Evolutionary conservation across 2,888 invertebrate genomes (phyloP), one percentile per base, ranked within the genome.

Genomic region (Tipula lateralis): DNA sequence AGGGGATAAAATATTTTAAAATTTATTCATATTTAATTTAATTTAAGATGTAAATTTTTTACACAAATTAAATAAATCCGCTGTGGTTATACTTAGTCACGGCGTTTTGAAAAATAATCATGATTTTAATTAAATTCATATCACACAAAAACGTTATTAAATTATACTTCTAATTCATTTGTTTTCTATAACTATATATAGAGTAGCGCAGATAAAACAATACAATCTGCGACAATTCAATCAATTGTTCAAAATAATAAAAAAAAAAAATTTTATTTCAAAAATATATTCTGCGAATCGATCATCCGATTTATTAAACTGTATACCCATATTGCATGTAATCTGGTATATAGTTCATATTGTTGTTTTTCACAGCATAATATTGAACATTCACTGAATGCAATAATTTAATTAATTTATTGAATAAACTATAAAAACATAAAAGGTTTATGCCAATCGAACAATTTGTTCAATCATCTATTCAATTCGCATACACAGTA

Each of bases 351-450:
- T 6, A 36, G 36, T 36, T 36, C 39, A 39, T n/a, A 13, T 44
- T n/a, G n/a, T n/a, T n/a, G n/a, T n/a, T n/a, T 44, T 44, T 44
- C 6, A n/a, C 6, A 9, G 36, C 36, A 36, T 7, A 32, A 5
- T 32, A 5, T 9, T 12, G 12, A 9, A 9, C 24, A 50, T 50
- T 50, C 50, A 50, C 7, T 50, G 50, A 50, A 50, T 50, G 19
- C 50, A 24, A 50, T 50, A 50, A 50, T 50, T 66, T 19, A 66
- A 66, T 66, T 66, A 66, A 66, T 66, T 66, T 66, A 66, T 66
- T 66, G 66, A n/a, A n/a, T 24, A 12, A 66, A 66, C 66, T 66
- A 24, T 66, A 19, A 16, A 50, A 39, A 39, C 12, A 32, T 32
- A 32, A 39, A 39, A 39, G 16, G 3, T 50, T 16, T 50, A 50